Percentiles rank a stretch among this genome's conserved stretches.
These are phyloP conservation scores for Euplexia lucipara DNA, from an alignment of 2,888 invertebrate genomes.

Conservation along the genomic window DNA sequence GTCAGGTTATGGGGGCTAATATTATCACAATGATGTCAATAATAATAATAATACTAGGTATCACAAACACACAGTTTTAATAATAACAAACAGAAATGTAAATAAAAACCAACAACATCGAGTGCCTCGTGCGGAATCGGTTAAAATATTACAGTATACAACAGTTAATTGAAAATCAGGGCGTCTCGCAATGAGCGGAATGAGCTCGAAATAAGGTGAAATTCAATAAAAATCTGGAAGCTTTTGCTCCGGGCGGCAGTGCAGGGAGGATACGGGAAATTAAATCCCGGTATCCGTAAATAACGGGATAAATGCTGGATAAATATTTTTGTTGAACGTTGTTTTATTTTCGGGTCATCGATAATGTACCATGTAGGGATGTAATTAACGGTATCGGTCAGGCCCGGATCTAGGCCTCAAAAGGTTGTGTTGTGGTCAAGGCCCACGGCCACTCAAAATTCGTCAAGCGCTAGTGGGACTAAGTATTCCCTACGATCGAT, in stretches of 20 bases:
- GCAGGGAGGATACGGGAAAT: constrained; percentile 30
- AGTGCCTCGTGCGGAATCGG: constrained; percentile 26
- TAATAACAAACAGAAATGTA: neutral
- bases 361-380: too few species aligned
- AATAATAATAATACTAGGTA: too few species aligned
- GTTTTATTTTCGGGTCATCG: constrained; percentile 4
- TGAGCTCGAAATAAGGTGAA: constrained; percentile 62
- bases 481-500: too few species aligned
- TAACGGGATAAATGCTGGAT: constrained; percentile 14
- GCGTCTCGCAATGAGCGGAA: constrained; percentile 53
- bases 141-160: constrained; percentile 51
- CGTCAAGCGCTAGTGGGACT: too few species aligned
- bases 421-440: too few species aligned
- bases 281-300: constrained; percentile 37
- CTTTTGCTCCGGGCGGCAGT: constrained; percentile 29
- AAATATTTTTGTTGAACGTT: constrained; percentile 16
- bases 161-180: constrained; percentile 59
- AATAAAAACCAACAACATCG: constrained; percentile 5
- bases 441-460: too few species aligned
- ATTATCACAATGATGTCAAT: too few species aligned
- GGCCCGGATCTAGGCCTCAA: too few species aligned
- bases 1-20: too few species aligned
- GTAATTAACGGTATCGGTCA: too few species aligned
- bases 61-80: neutral
- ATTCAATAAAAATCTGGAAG: constrained; percentile 64